A percentile compares a stretch with the other conserved stretches of the same genome.
Conservation (phyloP, 2,888 invertebrate species). For the Punctoribates punctum region DNA sequence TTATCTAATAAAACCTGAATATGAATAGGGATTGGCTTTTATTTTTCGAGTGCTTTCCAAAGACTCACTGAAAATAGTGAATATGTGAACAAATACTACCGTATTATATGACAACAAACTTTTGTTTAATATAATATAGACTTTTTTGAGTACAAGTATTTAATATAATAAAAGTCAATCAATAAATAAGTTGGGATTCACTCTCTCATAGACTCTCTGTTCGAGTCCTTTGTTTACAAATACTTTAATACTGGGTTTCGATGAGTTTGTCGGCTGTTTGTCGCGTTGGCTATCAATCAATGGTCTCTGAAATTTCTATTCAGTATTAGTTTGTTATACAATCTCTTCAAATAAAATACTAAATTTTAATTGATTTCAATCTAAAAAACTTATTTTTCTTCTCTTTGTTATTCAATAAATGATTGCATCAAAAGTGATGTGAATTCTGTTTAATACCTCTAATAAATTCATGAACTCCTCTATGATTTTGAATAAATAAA, state of each 20-base stretch:
- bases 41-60: slow-evolving; percentile 1
- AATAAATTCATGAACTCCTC: too few relatives aligned
- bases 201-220: background rate
- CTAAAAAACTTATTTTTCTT: too few relatives aligned
- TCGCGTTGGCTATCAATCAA: slow-evolving; percentile 1
- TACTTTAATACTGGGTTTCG: slow-evolving; percentile 2
- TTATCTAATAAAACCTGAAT: slow-evolving; percentile 3
- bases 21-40: slow-evolving; percentile 8
- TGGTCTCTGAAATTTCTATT: background rate
- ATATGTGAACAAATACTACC: background rate
- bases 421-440: too few relatives aligned
- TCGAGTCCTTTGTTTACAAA: background rate
- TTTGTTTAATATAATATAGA: slow-evolving; percentile 1
- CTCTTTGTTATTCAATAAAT: too few relatives aligned
- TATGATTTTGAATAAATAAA: too few relatives aligned
- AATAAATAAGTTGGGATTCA: background rate
- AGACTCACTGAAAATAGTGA: background rate
- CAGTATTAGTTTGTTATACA: background rate
- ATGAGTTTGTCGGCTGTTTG: slow-evolving; percentile 1
- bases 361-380: too few relatives aligned
- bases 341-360: background rate
- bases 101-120: background rate
- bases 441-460: too few relatives aligned
- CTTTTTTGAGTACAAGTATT: slow-evolving; percentile 18
- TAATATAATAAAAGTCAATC: slow-evolving; percentile 21